Conservation (phyloP, 2,113 vertebrate genomes). For the Mirounga angustirostris region DNA sequence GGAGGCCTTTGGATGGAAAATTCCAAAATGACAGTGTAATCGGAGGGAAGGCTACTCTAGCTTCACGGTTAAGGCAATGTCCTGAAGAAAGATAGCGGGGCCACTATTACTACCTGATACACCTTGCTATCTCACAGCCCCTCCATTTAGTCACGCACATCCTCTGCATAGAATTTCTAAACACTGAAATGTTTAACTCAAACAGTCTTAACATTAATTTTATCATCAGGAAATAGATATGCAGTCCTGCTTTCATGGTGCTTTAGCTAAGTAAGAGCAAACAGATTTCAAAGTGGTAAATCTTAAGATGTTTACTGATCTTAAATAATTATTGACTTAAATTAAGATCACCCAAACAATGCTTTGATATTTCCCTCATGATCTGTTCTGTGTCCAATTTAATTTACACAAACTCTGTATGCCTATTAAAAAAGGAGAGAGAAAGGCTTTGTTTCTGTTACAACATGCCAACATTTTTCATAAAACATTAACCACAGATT, state of each 20-base stretch:
- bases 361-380: neutral
- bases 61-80: neutral
- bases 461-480: conserved; percentile 53
- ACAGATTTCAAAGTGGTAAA: neutral
- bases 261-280: neutral
- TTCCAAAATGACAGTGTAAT: neutral
- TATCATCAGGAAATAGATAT: neutral
- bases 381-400: conserved; percentile 27
- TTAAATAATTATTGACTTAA: conserved; percentile 28
- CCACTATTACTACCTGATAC: neutral
- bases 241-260: neutral
- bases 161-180: neutral
- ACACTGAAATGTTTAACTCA: neutral
- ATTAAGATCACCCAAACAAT: neutral
- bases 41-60: neutral
- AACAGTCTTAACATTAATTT: neutral
- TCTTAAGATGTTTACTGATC: conserved; percentile 12
- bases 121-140: neutral
- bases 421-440: conserved; percentile 12
- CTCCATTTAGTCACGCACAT: neutral
- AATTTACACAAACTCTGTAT: conserved; percentile 41
- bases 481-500: conserved; percentile 72
- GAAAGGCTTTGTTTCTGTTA: conserved; percentile 34
- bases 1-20: neutral
- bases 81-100: neutral